Conservation (phyloP, 2,797 vertebrate species). For the Bradypodion ventrale region DNA sequence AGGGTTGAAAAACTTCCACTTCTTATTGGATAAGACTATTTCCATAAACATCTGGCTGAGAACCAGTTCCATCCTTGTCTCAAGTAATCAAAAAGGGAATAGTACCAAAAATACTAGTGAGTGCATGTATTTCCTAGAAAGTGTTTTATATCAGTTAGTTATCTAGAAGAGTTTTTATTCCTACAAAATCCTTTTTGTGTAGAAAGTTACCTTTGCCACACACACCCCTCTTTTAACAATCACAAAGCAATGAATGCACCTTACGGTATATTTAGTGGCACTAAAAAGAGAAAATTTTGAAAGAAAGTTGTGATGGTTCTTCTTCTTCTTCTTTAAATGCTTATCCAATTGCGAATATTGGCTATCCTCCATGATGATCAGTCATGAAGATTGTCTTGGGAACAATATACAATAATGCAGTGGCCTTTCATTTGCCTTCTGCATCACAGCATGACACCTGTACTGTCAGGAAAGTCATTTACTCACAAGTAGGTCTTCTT, state of each 20-base stretch:
- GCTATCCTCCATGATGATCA: too few relatives aligned
- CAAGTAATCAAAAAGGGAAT: neutral
- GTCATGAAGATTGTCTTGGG: too few relatives aligned
- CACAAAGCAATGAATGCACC: constrained; percentile 18
- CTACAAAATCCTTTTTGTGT: neutral
- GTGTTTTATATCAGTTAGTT: neutral
- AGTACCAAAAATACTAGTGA: neutral
- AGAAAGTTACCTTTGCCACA: constrained; percentile 34
- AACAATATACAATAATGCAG: too few relatives aligned
- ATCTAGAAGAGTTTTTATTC: neutral
- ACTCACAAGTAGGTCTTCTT: too few relatives aligned
- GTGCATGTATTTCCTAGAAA: neutral
- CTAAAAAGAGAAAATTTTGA: constrained; percentile 36
- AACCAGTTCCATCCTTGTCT: too few relatives aligned
- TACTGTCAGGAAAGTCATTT: too few relatives aligned
- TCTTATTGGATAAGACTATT: neutral
- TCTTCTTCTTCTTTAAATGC: too few relatives aligned
- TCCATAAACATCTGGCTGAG: neutral
- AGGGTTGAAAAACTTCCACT: neutral
- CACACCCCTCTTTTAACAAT: too few relatives aligned
- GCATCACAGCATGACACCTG: too few relatives aligned
- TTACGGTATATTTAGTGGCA: constrained; percentile 6
- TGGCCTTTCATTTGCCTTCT: too few relatives aligned
- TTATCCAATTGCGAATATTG: too few relatives aligned
- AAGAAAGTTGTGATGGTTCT: constrained; percentile 23